phyloP scores from a whole-genome alignment of 2,888 invertebrate species.

The Tryphoninae sp. region DNA sequence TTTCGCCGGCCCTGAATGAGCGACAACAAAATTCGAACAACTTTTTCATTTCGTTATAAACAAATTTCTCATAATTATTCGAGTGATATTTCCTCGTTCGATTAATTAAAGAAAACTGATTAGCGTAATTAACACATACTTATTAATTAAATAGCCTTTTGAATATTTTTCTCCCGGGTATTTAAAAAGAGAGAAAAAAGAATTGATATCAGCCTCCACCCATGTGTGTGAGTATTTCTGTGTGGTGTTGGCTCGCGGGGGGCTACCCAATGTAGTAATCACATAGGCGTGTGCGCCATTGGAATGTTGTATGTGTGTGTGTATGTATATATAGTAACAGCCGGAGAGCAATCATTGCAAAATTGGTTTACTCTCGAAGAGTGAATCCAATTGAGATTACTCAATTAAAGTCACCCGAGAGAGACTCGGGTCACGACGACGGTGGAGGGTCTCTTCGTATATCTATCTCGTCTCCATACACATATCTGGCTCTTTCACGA shows the following conservation, averaged over 20 bases:
- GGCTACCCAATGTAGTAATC: background rate
- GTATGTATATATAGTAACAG: conserved; percentile 3
- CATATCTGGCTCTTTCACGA: background rate
- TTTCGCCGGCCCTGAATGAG: no score
- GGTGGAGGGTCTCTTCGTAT: background rate
- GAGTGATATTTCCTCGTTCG: no score
- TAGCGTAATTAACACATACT: no score
- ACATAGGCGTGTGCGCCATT: conserved; percentile 7
- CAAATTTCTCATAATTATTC: no score
- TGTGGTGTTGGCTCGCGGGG: background rate
- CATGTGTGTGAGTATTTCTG: background rate
- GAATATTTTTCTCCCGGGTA: background rate
- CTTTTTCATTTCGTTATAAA: no score
- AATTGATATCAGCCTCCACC: background rate
- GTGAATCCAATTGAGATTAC: conserved; percentile 75
- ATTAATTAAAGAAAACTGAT: no score
- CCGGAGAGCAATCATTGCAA: conserved; percentile 65
- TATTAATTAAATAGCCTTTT: no score
- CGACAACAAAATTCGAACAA: background rate
- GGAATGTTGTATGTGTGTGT: background rate
- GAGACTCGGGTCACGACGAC: conserved; percentile 17
- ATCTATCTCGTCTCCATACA: background rate
- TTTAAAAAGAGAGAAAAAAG: background rate
- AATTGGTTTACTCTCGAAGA: conserved; percentile 71
- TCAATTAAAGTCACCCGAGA: conserved; percentile 69